Base-by-base conservation (phyloP, 1,140 invertebrate genomes). In the Apocrypta bakeri region DNA sequence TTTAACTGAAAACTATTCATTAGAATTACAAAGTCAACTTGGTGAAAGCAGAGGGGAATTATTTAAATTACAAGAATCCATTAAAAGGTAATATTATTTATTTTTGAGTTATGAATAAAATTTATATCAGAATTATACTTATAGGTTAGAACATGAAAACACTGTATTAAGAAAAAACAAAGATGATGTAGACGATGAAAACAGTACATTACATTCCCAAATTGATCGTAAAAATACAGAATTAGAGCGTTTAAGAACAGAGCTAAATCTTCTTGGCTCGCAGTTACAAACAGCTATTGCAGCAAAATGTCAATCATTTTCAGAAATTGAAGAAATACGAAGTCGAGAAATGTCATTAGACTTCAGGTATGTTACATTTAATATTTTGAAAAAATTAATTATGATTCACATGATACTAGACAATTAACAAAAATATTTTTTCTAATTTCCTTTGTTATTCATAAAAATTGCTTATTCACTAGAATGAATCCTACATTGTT, bases 241-340 rank as follows among this genome's bases (percentile, higher is more conserved):
- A 92, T 88, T 96, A 25, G 95, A 96, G 86, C 92, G 95, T 68
- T 87, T 96, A 66, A 94, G 94, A 74, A 90, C 93, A 9, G 95
- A 95, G 88, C 86, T 96, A 81, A 88, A 91, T n/a, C 93, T 93
- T 2, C 89, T 96, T 42, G 92, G 94, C 14, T 92, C 93, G 85
- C 95, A 97, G 88, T 88, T 97, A 27, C 93, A 95, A 87, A 85
- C 90, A 72, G 95, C 96, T 56, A 94, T 96, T 80, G 92, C 94
- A 83, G 93, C 95, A 6, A 98, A 98, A 92, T 97, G 96, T 92
- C 96, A 97, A 92, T 96, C 96, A 8, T 88, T 98, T 31, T 94
- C 95, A 24, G 94, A 95, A 72, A 93, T 95, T 74, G 96, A 97
- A 91, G 97, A 98, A 92, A 92, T 97, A 25, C 93, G 95, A 85